phyloP scores from a whole-genome alignment of 2,888 invertebrate species.

The Papilio protenor region DNA sequence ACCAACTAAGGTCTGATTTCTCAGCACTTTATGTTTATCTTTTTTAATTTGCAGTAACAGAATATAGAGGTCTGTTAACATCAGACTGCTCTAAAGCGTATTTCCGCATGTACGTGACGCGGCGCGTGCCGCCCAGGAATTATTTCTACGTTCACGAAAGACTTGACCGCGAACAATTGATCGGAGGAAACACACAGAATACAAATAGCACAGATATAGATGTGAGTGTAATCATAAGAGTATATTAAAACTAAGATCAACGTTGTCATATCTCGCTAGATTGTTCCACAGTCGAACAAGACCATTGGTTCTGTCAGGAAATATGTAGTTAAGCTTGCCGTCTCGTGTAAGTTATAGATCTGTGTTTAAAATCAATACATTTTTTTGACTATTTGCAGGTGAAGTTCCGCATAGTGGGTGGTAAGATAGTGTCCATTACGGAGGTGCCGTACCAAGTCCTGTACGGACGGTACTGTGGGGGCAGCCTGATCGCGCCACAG shows the following conservation, averaged over 20 bases:
- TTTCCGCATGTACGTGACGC: slow-evolving; percentile 55
- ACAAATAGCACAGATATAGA: background rate
- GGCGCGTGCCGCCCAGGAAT: slow-evolving; percentile 59
- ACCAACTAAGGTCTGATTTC: background rate
- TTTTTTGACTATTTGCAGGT: slow-evolving; percentile 49
- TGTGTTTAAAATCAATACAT: background rate
- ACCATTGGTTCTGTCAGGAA: too few species aligned
- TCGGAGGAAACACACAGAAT: background rate
- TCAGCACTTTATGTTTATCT: background rate
- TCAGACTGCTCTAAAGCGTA: slow-evolving; percentile 62
- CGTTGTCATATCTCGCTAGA: too few species aligned
- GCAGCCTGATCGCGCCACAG: slow-evolving; percentile 68
- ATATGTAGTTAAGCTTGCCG: too few species aligned
- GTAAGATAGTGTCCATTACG: slow-evolving; percentile 60
- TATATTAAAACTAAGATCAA: too few species aligned
- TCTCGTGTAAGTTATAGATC: too few species aligned
- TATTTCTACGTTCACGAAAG: slow-evolving; percentile 71
- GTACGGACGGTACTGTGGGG: slow-evolving; percentile 74
- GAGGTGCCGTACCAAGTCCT: slow-evolving; percentile 70
- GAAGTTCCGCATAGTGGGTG: slow-evolving; percentile 70
- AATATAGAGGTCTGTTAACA: slow-evolving; percentile 55
- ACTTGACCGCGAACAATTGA: slow-evolving; percentile 31
- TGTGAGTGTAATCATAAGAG: slow-evolving; percentile 11
- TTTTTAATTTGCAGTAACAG: slow-evolving; percentile 45
- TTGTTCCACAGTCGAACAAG: too few species aligned